Conservation (phyloP, 1,140 invertebrate genomes). For the Drosophila watanabei region DNA sequence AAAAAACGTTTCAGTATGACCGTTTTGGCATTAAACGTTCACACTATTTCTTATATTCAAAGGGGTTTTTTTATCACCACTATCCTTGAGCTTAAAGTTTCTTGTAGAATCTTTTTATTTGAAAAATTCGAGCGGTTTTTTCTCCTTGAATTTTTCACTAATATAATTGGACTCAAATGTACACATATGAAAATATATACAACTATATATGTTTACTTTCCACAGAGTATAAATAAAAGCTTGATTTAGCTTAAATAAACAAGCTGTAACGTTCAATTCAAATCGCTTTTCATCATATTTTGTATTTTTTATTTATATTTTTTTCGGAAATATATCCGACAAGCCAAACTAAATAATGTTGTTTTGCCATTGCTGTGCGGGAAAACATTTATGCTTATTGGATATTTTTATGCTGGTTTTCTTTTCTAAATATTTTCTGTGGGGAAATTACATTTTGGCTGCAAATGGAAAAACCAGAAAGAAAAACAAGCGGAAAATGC, state of each 20-base stretch:
- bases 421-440: constrained; percentile 10
- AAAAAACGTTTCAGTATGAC: too few relatives aligned
- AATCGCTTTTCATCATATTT: not conserved
- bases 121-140: too few relatives aligned
- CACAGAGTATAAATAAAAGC: not conserved
- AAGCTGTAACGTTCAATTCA: not conserved
- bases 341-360: not conserved
- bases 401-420: constrained; percentile 1
- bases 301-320: not conserved
- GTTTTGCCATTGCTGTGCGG: not conserved
- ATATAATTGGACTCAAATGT: not conserved
- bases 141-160: too few relatives aligned
- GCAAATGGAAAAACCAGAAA: not conserved
- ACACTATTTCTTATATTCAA: too few relatives aligned
- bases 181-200: too few relatives aligned
- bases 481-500: constrained; percentile 1
- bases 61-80: too few relatives aligned
- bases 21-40: too few relatives aligned
- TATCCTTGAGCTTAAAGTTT: too few relatives aligned
- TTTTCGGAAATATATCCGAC: not conserved
- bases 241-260: not conserved
- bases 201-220: not conserved
- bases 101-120: too few relatives aligned
- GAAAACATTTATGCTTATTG: not conserved
- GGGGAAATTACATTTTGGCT: constrained; percentile 25